phyloP scores from a whole-genome alignment of 2,888 invertebrate species.

The Drosophila formosana region DNA sequence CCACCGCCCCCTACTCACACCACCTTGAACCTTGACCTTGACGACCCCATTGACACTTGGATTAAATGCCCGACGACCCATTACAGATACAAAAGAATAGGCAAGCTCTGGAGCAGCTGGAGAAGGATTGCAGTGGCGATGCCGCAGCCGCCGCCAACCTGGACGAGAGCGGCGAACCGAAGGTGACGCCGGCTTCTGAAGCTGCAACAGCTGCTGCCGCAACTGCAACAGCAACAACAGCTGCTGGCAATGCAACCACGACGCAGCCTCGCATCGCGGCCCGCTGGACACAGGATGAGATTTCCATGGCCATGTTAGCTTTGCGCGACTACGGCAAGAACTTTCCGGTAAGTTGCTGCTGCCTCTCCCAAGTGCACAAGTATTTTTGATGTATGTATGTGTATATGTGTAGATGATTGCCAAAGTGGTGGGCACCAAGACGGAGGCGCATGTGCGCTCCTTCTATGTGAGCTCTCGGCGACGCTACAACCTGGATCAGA shows the following conservation, averaged over 20 bases:
- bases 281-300: slow-evolving; percentile 97
- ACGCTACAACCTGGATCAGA: slow-evolving; percentile 94
- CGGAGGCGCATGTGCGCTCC: slow-evolving; percentile 95
- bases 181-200: slow-evolving; percentile 87
- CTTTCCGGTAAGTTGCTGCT: slow-evolving; percentile 88
- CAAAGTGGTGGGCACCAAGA: slow-evolving; percentile 97
- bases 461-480: slow-evolving; percentile 97
- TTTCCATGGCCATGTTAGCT: slow-evolving; percentile 95
- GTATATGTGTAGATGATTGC: slow-evolving; percentile 90
- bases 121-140: slow-evolving; percentile 61
- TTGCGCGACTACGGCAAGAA: slow-evolving; percentile 93
- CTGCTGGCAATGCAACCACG: slow-evolving; percentile 85
- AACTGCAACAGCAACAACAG: slow-evolving; percentile 1
- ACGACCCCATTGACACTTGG: slow-evolving; percentile 38
- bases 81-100: slow-evolving; percentile 97
- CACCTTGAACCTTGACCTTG: not conserved
- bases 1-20: too few relatives aligned
- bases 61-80: slow-evolving; percentile 73
- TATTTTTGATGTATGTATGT: not conserved
- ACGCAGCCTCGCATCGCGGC: slow-evolving; percentile 91
- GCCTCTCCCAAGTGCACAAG: not conserved
- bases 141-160: slow-evolving; percentile 7
- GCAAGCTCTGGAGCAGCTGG: slow-evolving; percentile 89
- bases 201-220: slow-evolving; percentile 51
- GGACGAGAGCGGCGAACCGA: slow-evolving; percentile 60